Evolutionary conservation across 2,888 invertebrate genomes (phyloP).

Genomic region (Leptinotarsa juncta): DNA sequence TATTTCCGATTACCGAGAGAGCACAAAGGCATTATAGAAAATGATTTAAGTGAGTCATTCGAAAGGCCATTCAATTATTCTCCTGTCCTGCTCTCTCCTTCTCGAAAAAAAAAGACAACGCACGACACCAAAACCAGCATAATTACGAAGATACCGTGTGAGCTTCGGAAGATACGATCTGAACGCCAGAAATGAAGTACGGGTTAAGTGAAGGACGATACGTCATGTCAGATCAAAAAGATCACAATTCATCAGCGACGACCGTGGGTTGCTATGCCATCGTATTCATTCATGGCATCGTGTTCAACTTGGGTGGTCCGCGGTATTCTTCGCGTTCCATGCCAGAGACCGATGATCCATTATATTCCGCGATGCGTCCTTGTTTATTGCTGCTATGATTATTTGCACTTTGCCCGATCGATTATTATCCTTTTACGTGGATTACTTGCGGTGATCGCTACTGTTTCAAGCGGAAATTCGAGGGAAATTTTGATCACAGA

Average conservation of each 20-base stretch:
- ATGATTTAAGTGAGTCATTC: conserved; percentile 24
- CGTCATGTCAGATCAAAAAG: conserved; percentile 61
- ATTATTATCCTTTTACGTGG: conserved; percentile 24
- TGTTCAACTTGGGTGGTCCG: conserved; percentile 43
- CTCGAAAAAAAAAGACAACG: conserved; percentile 16
- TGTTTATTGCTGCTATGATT: conserved; percentile 44
- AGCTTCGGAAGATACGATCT: conserved; percentile 29
- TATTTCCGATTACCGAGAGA: conserved; percentile 14
- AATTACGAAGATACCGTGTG: conserved; percentile 27
- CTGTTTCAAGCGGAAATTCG: neutral
- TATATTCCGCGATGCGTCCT: conserved; percentile 48
- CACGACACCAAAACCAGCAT: conserved; percentile 30
- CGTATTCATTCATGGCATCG: conserved; percentile 60
- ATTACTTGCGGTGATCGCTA: neutral
- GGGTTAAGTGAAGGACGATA: conserved; percentile 54
- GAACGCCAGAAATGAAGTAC: conserved; percentile 31
- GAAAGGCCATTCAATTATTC: conserved; percentile 23
- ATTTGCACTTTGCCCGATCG: conserved; percentile 38
- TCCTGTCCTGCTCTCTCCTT: neutral
- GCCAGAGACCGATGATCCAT: conserved; percentile 49
- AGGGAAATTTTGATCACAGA: no score
- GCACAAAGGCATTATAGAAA: conserved; percentile 22
- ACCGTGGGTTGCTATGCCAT: conserved; percentile 59
- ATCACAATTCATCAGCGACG: conserved; percentile 61
- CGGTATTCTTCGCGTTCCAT: conserved; percentile 43